Evolutionary conservation across 2,888 invertebrate species (phyloP).

Genomic region (Drosophila antonietae): DNA sequence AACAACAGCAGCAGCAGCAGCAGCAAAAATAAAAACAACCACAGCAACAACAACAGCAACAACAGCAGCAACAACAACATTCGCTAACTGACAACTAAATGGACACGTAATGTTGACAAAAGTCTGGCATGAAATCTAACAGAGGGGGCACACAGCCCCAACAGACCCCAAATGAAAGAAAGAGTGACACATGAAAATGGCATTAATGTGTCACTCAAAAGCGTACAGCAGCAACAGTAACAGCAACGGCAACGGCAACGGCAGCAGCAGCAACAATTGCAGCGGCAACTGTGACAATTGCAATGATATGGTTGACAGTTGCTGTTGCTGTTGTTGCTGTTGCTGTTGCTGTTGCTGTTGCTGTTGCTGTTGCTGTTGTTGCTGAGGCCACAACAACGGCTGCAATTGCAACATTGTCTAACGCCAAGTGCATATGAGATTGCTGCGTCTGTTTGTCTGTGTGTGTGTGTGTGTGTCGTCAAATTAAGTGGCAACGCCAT

Average conservation of each 20-base stretch:
- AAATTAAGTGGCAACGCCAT: conserved; percentile 78
- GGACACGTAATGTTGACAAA: conserved; percentile 81
- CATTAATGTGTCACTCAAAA: conserved; percentile 83
- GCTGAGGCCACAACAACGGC: conserved; percentile 44
- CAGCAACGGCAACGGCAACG: too few species aligned
- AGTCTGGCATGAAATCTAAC: conserved; percentile 79
- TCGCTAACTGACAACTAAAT: conserved; percentile 80
- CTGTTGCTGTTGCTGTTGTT: conserved; percentile 15
- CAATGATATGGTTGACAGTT: conserved; percentile 76
- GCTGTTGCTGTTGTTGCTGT: conserved; percentile 30
- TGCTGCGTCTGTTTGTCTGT: conserved; percentile 18
- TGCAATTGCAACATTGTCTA: conserved; percentile 77
- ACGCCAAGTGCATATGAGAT: conserved; percentile 63
- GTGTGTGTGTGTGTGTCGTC: conserved; percentile 44
- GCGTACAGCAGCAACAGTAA: conserved; percentile 53
- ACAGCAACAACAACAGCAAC: conserved; percentile 37
- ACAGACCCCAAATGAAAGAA: conserved; percentile 77
- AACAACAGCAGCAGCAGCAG: conserved; percentile 17
- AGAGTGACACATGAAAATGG: conserved; percentile 82
- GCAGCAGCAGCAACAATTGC: conserved; percentile 39
- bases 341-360: conserved; percentile 36
- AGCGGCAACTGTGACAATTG: conserved; percentile 70
- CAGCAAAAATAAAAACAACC: conserved; percentile 39
- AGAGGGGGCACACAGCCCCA: conserved; percentile 50
- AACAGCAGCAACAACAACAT: conserved; percentile 45